Base-by-base conservation (phyloP, 2,888 invertebrate species). In the Chloromyia formosa region DNA sequence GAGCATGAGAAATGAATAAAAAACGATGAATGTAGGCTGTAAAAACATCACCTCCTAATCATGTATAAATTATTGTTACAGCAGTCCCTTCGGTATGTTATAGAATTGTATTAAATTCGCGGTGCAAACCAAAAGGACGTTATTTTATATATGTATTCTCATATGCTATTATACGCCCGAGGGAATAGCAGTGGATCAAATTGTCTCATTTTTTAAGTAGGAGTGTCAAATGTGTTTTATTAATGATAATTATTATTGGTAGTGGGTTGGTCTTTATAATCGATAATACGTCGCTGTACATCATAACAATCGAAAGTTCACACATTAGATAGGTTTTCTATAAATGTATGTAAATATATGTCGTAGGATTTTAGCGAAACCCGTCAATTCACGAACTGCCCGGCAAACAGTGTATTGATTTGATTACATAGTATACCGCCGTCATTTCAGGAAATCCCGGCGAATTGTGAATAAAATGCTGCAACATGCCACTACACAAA, bases 181-280 rank as follows among this genome's bases (percentile, higher is more conserved):
- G 68, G 68, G 27, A 53, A 14, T 27, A 12, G 58, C 20, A 35
- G 58, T 56, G 42, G 71, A 71, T 71, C 20, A 71, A 53, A 54
- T 54, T 54, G 12, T 40, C 14, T 18, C 14, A 35, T 69, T 58
- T 56, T 71, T 56, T 58, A 71, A 71, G 58, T 58, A 58, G 56
- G 71, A 71, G 71, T 56, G 22, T 40, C 58, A 42, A 9, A 54
- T 66, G n/a, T 35, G 23, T 69, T 69, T 60, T 71, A 49, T 60
- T 72, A 49, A 61, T 61, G 60, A 61, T 61, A 79, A 61, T 77
- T 76, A 74, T 66, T 74, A 75, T 76, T 75, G 64, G 69, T 77
- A 64, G 76, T 77, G 77, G 78, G 78, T 77, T 77, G 78, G 78
- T 64, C 78, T 73, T 73, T 18, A 75, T 76, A 74, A 76, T 78